Conservation (phyloP, 2,797 vertebrate genomes). For the Pristis pectinata region DNA sequence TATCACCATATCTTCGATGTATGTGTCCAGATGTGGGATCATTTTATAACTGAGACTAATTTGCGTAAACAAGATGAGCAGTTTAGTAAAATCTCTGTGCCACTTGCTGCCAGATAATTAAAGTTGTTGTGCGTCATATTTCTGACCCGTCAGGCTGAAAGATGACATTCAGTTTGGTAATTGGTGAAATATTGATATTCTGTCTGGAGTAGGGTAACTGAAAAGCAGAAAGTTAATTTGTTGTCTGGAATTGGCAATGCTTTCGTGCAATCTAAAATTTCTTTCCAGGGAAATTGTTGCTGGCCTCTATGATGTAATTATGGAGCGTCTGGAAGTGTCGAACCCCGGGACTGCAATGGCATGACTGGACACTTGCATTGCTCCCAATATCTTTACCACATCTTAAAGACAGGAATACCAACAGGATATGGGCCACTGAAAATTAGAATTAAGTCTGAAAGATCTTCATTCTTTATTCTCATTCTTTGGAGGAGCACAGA, state of each 20-base stretch:
- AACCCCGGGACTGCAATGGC: neutral
- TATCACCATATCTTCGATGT: neutral
- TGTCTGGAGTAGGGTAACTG: neutral
- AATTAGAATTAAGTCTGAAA: conserved; percentile 17
- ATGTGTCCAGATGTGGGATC: neutral
- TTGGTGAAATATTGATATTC: conserved; percentile 29
- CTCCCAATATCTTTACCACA: neutral
- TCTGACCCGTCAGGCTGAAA: neutral
- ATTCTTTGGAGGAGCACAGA: neutral
- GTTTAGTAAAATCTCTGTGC: neutral
- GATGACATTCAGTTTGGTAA: conserved; percentile 10
- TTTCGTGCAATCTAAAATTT: conserved; percentile 16
- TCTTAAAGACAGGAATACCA: neutral
- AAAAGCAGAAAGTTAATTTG: conserved; percentile 4
- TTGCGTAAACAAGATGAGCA: neutral
- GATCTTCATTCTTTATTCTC: conserved; percentile 7
- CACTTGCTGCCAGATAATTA: neutral
- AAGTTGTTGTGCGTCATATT: neutral
- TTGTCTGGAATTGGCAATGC: neutral
- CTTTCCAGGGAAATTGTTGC: conserved; percentile 26
- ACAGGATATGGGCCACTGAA: neutral
- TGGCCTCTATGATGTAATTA: neutral
- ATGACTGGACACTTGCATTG: neutral
- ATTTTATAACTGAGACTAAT: neutral
- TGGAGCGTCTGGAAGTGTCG: neutral